Evolutionary conservation across 2,113 vertebrate species (phyloP).

Genomic region (Tachuris rubrigastra): DNA sequence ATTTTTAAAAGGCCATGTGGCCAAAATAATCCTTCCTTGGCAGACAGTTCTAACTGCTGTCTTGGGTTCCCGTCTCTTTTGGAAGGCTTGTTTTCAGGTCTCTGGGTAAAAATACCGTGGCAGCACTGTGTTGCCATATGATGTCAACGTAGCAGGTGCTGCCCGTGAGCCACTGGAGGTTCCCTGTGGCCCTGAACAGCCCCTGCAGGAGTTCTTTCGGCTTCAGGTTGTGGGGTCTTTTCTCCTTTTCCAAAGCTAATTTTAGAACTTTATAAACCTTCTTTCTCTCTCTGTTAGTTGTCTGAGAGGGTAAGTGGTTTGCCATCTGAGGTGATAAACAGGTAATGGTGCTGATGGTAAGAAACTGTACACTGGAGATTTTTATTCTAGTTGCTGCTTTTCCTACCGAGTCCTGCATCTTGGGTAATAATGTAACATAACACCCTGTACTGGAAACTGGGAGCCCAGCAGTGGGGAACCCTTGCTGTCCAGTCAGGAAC

Average conservation of each 20-base stretch:
- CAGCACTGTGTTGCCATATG: accelerated
- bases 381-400: not conserved
- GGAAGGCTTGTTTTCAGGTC: not conserved
- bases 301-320: not conserved
- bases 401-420: not conserved
- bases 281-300: not conserved
- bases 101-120: not conserved
- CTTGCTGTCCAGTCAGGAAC: not conserved
- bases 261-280: not conserved
- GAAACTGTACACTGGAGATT: not conserved
- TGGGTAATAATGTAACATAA: not conserved
- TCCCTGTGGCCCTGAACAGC: not conserved
- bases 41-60: not conserved
- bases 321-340: not conserved
- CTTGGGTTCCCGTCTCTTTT: not conserved
- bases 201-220: not conserved
- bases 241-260: not conserved
- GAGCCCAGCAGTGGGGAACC: not conserved
- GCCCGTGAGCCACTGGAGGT: accelerated
- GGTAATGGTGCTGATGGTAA: not conserved
- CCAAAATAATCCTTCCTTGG: not conserved
- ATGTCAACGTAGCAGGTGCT: accelerated
- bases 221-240: not conserved
- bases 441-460: not conserved
- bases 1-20: not conserved